These are phyloP conservation scores for Amphiprion clarkii DNA, from an alignment of 2,797 vertebrate genomes.

Conservation along the genomic window DNA sequence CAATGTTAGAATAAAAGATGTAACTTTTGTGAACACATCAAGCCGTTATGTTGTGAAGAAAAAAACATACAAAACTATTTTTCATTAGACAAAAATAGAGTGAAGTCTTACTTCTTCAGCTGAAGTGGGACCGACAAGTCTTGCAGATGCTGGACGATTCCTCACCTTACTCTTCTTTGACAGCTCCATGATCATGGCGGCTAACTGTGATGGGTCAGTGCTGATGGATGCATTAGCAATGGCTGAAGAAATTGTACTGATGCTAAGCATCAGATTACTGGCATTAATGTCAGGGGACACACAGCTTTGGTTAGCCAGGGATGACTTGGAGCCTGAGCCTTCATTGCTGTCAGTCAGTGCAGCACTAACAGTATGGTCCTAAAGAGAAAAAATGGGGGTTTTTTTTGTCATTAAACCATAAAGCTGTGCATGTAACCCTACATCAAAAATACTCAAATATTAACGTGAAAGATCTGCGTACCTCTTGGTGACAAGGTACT, in stretches of 20 bases:
- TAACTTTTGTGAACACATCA: background rate
- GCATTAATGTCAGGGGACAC: conserved; percentile 61
- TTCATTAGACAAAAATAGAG: background rate
- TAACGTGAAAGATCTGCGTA: conserved; percentile 7
- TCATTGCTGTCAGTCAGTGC: conserved; percentile 27
- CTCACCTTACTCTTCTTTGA: conserved; percentile 83
- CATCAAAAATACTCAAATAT: background rate
- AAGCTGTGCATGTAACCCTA: background rate
- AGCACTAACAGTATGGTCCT: conserved; percentile 34
- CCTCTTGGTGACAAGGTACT: conserved; percentile 50
- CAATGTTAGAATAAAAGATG: background rate
- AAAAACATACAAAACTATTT: too few relatives aligned
- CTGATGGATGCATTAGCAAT: conserved; percentile 94
- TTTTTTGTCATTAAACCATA: background rate
- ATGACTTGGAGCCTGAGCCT: conserved; percentile 33
- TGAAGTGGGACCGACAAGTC: conserved; percentile 22
- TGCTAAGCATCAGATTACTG: conserved; percentile 85
- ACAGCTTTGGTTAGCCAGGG: conserved; percentile 43
- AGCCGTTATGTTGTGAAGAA: background rate
- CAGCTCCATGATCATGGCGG: conserved; percentile 93
- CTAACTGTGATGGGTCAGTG: conserved; percentile 92
- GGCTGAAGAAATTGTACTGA: conserved; percentile 95
- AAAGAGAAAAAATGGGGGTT: conserved; percentile 7
- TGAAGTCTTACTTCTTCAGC: conserved; percentile 52
- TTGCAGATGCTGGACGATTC: conserved; percentile 21